These are phyloP conservation scores for Odontocerum albicorne DNA, from an alignment of 2,888 invertebrate genomes.

Conservation along the genomic window DNA sequence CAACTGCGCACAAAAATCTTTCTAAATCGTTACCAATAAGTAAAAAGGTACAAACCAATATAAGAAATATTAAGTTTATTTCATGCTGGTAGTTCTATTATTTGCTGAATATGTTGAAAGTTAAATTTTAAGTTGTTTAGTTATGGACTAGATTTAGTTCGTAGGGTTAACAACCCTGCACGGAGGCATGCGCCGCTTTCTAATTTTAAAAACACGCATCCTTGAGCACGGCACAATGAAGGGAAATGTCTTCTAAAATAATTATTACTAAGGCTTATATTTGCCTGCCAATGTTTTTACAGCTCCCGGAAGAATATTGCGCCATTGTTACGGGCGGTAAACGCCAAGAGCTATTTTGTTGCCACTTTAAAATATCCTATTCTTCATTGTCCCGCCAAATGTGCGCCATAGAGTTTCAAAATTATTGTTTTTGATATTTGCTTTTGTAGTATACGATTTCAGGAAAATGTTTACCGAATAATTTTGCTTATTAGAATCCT, in stretches of 20 bases:
- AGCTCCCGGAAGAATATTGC: neutral
- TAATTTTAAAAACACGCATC: conserved; percentile 36
- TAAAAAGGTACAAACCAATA: neutral
- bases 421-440: no score
- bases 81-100: neutral
- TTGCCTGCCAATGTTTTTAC: neutral
- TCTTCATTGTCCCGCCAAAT: no score
- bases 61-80: neutral
- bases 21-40: neutral
- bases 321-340: neutral
- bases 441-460: no score
- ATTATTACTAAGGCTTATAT: neutral
- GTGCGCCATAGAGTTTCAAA: no score
- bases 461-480: no score
- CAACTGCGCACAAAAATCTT: neutral
- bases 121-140: neutral
- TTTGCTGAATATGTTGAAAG: conserved; percentile 1
- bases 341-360: no score
- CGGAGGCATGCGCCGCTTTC: conserved; percentile 33
- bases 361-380: no score
- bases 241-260: neutral
- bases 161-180: conserved; percentile 35
- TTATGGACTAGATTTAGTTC: conserved; percentile 3
- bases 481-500: no score
- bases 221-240: conserved; percentile 28